Conservation (phyloP, 2,113 vertebrate genomes). For the Trinectes maculatus region DNA sequence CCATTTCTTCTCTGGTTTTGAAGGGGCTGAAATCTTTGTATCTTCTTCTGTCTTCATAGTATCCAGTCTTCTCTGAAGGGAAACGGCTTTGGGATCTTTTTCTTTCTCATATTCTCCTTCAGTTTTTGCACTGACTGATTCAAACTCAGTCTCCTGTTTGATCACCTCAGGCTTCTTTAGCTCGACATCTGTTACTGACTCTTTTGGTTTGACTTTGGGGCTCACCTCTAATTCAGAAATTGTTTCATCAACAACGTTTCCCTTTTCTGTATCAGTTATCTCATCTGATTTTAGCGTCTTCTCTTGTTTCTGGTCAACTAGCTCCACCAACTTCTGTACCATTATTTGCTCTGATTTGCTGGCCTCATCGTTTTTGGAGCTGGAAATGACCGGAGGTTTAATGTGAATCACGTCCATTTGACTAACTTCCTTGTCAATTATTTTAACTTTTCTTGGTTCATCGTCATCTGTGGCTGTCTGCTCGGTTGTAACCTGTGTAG, state of each 20-base stretch:
- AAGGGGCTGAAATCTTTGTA: slow-evolving; percentile 3
- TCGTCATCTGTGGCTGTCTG: not conserved
- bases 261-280: not conserved
- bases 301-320: too few relatives aligned
- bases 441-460: slow-evolving; percentile 1
- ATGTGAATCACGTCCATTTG: not conserved
- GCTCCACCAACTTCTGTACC: too few relatives aligned
- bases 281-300: not conserved
- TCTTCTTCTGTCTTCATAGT: slow-evolving; percentile 18
- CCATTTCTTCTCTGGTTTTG: slow-evolving; percentile 39
- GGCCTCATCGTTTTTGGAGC: slow-evolving; percentile 1
- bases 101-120: not conserved
- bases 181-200: slow-evolving; percentile 50
- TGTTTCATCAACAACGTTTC: not conserved
- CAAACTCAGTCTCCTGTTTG: not conserved
- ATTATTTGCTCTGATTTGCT: not conserved
- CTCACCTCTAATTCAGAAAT: slow-evolving; percentile 3
- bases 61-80: slow-evolving; percentile 1
- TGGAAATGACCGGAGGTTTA: not conserved
- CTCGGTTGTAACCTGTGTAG: not conserved
- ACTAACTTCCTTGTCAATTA: not conserved
- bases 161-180: slow-evolving; percentile 7
- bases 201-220: slow-evolving; percentile 25
- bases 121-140: not conserved
- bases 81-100: not conserved